Evolutionary conservation across 2,797 vertebrate species (phyloP), one percentile per base, ranked within the genome.

Genomic region (Melopsittacus undulatus): DNA sequence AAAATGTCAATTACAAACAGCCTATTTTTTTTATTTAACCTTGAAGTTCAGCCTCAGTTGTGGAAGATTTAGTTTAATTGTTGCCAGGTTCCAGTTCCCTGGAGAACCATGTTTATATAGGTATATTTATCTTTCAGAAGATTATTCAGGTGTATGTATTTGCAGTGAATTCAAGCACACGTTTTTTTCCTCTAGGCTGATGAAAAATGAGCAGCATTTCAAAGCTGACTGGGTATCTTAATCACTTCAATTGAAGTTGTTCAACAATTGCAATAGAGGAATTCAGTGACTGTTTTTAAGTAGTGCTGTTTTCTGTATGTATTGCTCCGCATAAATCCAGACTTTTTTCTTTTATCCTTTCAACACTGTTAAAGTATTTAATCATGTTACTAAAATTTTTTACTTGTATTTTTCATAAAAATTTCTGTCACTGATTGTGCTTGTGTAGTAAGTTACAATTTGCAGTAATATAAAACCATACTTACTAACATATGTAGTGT

Each of bases 141-240:
- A 80, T 80, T 85, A 74, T 90, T 92, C 48, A 82, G 36, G 61
- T 90, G 43, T 63, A 30, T 83, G 43, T 72, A 17, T 88, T 92
- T 94, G 69, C 52, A 67, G 26, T 67, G 83, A 74, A 80, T 69
- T 87, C 66, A 90, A 45, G 29, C 70, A 63, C 10, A 8, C 11
- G 20, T 29, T 61, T 38, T 67, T 45, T 15, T 6, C 1, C 11
- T 72, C 22, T 70, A 11, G 21, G 6, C n/a, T 82, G 81, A 61
- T 91, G 80, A 94, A 92, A 90, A 93, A 83, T 2, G 9, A 80
- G 54, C 52, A 69, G 17, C 30, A 73, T 85, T 88, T 83, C n/a
- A 84, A 87, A 92, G 61, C 38, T 90, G 79, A n/a, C 75, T 87
- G 68, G 52, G 85, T 91, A 51, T 83, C 52, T 92, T 95, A 69